phyloP scores from a whole-genome alignment of 2,113 vertebrate genomes.

The Leptocoma aspasia region DNA sequence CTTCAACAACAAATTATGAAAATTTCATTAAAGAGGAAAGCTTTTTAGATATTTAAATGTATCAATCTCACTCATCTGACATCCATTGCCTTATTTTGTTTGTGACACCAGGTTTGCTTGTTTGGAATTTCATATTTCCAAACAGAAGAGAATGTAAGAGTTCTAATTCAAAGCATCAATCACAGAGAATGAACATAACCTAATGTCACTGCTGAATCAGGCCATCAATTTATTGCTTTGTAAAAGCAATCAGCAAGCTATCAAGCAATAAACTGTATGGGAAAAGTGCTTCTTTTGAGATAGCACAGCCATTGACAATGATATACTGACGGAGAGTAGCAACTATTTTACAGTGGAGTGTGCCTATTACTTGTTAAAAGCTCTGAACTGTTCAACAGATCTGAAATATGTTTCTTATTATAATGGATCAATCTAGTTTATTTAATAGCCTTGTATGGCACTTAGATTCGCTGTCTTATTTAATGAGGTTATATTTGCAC shows the following conservation, averaged over 20 bases:
- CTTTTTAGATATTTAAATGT: constrained; percentile 43
- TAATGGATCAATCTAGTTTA: constrained; percentile 70
- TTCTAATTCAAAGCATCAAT: constrained; percentile 77
- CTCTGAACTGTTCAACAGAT: constrained; percentile 66
- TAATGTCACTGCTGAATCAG: constrained; percentile 76
- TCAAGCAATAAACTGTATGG: constrained; percentile 79
- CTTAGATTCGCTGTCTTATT: constrained; percentile 63
- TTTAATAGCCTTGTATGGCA: constrained; percentile 67
- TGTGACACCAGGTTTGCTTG: constrained; percentile 43
- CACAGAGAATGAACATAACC: constrained; percentile 76
- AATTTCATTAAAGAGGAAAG: constrained; percentile 50
- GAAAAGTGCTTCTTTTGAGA: constrained; percentile 77
- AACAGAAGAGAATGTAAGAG: constrained; percentile 27
- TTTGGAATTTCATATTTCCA: constrained; percentile 67
- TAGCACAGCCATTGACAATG: constrained; percentile 68
- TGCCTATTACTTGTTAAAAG: constrained; percentile 75
- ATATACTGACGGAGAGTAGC: constrained; percentile 63
- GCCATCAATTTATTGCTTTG: constrained; percentile 80
- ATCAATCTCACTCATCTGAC: constrained; percentile 33
- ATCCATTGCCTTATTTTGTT: constrained; percentile 16
- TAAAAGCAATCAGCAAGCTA: constrained; percentile 82
- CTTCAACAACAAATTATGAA: constrained; percentile 54
- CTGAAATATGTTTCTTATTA: constrained; percentile 78
- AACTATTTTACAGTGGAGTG: constrained; percentile 43
- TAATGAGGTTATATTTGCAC: constrained; percentile 66